Percentiles rank a stretch among this genome's conserved stretches.
These are phyloP conservation scores for Eudemis profundana DNA, from an alignment of 2,888 invertebrate species.

Conservation along the genomic window DNA sequence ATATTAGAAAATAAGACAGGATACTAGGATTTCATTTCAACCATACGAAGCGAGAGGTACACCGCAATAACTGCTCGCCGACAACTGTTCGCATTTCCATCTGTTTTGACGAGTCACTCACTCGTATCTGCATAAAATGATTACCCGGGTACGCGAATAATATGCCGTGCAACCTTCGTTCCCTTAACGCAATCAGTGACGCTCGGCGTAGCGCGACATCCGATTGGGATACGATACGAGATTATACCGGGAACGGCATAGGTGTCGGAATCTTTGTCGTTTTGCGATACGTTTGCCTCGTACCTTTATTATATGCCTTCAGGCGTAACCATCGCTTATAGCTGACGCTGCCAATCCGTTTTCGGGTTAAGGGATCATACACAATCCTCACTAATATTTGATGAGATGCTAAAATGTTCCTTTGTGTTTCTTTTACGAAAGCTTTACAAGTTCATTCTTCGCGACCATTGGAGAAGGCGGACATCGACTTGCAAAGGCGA, in stretches of 20 bases:
- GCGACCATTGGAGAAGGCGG: too few relatives aligned
- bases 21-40: too few relatives aligned
- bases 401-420: too few relatives aligned
- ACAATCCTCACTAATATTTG: too few relatives aligned
- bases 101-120: conserved; percentile 9
- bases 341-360: too few relatives aligned
- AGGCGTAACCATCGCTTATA: too few relatives aligned
- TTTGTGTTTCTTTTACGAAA: too few relatives aligned
- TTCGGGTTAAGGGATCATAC: too few relatives aligned
- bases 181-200: conserved; percentile 32
- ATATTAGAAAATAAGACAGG: too few relatives aligned
- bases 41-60: background rate
- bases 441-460: too few relatives aligned
- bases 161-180: conserved; percentile 29
- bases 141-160: conserved; percentile 31
- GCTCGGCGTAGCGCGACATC: conserved; percentile 34
- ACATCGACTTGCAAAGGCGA: too few relatives aligned
- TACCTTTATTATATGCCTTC: too few relatives aligned
- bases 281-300: conserved; percentile 5
- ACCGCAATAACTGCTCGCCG: background rate
- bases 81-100: conserved; percentile 19
- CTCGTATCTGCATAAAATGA: conserved; percentile 38
- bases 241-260: conserved; percentile 30
- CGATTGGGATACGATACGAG: conserved; percentile 31
- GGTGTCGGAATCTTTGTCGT: conserved; percentile 23